Evolutionary conservation across 2,797 vertebrate genomes (phyloP), one percentile per base, ranked within the genome.

Genomic region (Gadopsis bispinosus): DNA sequence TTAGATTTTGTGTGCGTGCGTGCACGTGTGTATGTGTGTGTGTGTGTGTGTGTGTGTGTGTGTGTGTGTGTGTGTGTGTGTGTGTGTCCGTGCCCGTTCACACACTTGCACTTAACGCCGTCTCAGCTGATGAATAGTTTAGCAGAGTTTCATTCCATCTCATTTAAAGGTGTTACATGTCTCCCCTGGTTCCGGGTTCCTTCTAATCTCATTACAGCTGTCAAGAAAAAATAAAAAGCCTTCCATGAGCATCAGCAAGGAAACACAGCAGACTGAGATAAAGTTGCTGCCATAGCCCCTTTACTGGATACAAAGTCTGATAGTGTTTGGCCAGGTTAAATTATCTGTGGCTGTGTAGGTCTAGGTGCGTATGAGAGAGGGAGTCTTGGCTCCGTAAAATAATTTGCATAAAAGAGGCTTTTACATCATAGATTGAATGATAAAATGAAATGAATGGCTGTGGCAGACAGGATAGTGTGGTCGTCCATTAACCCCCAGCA

Each of bases 101-200:
- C 61, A 39, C 62, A 19, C 62, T 60, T 60, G 66, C 82, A 85
- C 80, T 75, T 82, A 80, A 61, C 79, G 70, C 37, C 33, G 75
- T 45, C 75, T 65, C 48, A 59, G 66, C 58, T 87, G 87, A 91
- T 89, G 76, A 91, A 90, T 88, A 83, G 79, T 91, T 88, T 56
- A 89, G 84, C 62, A 69, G 79, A 85, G 75, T 84, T 90, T 86
- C 72, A 83, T 81, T 88, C 77, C 75, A 75, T 87, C 81, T 87
- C 82, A 88, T 89, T 90, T 88, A 80, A 83, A 85, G 81, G 69
- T 73, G 17, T 75, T 68, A 69, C 79, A 59, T 81, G 81, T 88
- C 88, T 88, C 59, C 77, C 61, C 61, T 71, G 84, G 64, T 87
- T 86, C 79, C 17, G 19, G 77, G 62, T 56, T 84, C 68, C 48